Base-by-base conservation (phyloP, 2,888 invertebrate species). In the Hydrotaea cyrtoneurina region DNA sequence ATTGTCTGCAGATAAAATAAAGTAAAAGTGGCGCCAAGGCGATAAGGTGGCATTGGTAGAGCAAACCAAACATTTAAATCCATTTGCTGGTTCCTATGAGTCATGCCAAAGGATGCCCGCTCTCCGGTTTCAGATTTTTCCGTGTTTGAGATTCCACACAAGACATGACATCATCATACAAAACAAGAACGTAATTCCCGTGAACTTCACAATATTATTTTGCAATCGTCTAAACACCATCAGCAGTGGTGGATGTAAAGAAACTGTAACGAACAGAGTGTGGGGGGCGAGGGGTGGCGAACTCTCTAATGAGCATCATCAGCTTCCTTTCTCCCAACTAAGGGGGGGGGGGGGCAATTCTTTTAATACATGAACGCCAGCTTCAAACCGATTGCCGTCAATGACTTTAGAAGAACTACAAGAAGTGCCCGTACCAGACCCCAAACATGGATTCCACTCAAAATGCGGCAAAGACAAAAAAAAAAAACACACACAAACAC, bases 391-490 rank as follows among this genome's bases (percentile, higher is more conserved):
- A 73, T 11, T 19, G 31, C 39, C 26, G 73, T 26, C 59, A 59
- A 59, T 59, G 59, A 59, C 57, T 69, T 62, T 19, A 57, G 13
- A 39, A 73, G 19, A 57, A 23, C 62, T 31, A 19, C 46, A 50
- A 26, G 26, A 7, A 8, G 19, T 46, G 59, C 43, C 0, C 55
- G 4, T 8, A 55, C 39, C 46, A 50, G 50, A 50, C 50, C 71
- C 19, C 66, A 46, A 69, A 69, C 31, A 46, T 11, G 21, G 43
- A 69, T 46, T 69, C 21, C 69, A 69, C 69, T 69, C 69, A 66
- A 64, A 36, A 43, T 66, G 39, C 17, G 19, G 21, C 64, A 66
- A 66, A 66, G n/a, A n/a, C n/a, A n/a, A n/a, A n/a, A n/a, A n/a
- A n/a, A n/a, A n/a, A n/a, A n/a, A n/a, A 43, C 13, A 11, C 2